These are phyloP conservation scores for Piaya cayana DNA, from an alignment of 2,113 vertebrate species.

Conservation along the genomic window DNA sequence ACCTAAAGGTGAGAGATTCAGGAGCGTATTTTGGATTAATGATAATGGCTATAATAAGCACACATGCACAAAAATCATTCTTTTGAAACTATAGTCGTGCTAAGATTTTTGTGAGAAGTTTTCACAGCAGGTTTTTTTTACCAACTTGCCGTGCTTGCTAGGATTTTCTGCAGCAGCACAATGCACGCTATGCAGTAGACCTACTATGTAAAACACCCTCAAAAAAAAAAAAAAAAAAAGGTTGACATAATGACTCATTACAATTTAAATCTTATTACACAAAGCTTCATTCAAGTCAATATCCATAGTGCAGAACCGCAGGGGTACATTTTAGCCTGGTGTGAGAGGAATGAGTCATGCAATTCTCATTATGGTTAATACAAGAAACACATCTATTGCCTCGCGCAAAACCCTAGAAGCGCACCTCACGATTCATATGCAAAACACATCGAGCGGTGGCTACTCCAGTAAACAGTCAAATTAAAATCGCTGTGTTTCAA, in stretches of 20 bases:
- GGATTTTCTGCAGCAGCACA: background rate
- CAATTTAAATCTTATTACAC: slow-evolving; percentile 55
- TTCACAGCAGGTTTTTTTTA: background rate
- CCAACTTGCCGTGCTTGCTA: background rate
- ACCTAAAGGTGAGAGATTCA: background rate
- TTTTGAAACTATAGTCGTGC: background rate
- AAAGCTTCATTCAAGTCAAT: slow-evolving; percentile 42
- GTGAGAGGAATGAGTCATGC: slow-evolving; percentile 7
- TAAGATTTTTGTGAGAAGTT: background rate
- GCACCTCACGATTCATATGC: background rate
- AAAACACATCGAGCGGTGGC: background rate
- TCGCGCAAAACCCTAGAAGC: background rate
- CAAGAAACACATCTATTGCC: background rate
- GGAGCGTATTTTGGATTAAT: background rate
- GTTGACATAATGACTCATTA: slow-evolving; percentile 40
- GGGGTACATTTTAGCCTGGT: slow-evolving; percentile 12
- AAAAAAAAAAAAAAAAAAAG: background rate
- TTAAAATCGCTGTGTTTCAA: background rate
- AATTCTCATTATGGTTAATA: background rate
- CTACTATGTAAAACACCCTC: background rate
- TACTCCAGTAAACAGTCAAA: background rate
- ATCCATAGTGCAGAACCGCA: background rate
- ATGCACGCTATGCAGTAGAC: background rate
- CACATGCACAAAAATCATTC: background rate
- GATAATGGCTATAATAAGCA: background rate